Evolutionary conservation across 1,140 invertebrate genomes (phyloP).

Genomic region (Drosophila baimaii): DNA sequence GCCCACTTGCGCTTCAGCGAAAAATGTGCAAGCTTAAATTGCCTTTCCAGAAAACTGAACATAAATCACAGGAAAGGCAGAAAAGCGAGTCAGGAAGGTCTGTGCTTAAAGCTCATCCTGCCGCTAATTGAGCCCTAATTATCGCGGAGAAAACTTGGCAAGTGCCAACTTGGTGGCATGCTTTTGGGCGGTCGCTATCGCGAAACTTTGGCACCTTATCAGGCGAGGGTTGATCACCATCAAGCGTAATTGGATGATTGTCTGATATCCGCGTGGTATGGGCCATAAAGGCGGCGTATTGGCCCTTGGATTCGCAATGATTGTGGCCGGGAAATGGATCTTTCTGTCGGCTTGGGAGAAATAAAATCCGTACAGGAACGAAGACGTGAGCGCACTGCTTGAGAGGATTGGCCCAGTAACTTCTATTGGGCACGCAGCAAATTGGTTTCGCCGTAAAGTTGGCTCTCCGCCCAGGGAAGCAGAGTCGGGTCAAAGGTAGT

Average conservation of each 20-base stretch:
- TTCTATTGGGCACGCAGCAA: slow-evolving; percentile 40
- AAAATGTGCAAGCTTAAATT: slow-evolving; percentile 36
- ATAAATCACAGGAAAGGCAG: slow-evolving; percentile 13
- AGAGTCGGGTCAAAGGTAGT: slow-evolving; percentile 1
- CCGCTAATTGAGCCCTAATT: slow-evolving; percentile 53
- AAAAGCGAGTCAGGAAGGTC: background rate
- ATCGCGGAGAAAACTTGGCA: slow-evolving; percentile 34
- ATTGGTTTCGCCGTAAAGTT: slow-evolving; percentile 42
- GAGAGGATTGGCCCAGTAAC: slow-evolving; percentile 13
- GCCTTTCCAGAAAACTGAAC: background rate
- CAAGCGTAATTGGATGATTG: slow-evolving; percentile 37
- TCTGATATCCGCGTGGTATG: slow-evolving; percentile 19
- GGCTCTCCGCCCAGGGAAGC: slow-evolving; percentile 3
- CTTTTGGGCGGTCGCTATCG: slow-evolving; percentile 38
- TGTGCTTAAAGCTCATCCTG: slow-evolving; percentile 3
- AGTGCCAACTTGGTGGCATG: slow-evolving; percentile 21
- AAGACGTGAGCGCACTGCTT: slow-evolving; percentile 34
- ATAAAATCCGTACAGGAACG: slow-evolving; percentile 4
- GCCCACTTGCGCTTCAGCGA: slow-evolving; percentile 19
- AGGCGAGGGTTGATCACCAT: slow-evolving; percentile 42
- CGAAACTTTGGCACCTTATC: slow-evolving; percentile 50
- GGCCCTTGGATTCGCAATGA: slow-evolving; percentile 3
- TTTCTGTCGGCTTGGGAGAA: background rate
- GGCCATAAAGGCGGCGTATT: slow-evolving; percentile 6
- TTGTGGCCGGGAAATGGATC: slow-evolving; percentile 18